Conservation (phyloP, 2,113 vertebrate genomes). For the Epinephelus cyanopodus region DNA sequence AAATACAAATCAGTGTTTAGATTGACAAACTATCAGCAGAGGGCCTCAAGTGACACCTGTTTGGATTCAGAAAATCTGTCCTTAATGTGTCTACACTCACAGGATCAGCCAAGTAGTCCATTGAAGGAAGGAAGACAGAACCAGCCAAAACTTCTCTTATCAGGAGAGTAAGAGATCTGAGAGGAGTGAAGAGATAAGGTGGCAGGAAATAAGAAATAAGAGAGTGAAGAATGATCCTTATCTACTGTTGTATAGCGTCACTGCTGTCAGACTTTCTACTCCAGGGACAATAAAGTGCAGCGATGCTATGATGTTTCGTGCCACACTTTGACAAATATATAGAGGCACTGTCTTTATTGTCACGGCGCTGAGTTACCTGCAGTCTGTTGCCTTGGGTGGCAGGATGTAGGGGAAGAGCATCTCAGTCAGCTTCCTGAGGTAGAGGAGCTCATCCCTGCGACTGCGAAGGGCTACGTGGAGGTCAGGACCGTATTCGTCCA, state of each 20-base stretch:
- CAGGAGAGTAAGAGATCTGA: slow-evolving; percentile 93
- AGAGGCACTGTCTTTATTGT: neutral
- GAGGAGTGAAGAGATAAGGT: slow-evolving; percentile 52
- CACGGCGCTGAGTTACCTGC: slow-evolving; percentile 86
- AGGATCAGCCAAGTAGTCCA: slow-evolving; percentile 98
- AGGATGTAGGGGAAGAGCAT: slow-evolving; percentile 95
- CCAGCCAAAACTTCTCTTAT: slow-evolving; percentile 96
- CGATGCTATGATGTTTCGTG: slow-evolving; percentile 1
- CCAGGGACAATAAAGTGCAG: neutral
- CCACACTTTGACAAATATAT: neutral
- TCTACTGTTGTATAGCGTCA: neutral
- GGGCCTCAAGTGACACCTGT: neutral
- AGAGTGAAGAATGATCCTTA: slow-evolving; percentile 38
- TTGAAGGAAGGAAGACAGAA: slow-evolving; percentile 96
- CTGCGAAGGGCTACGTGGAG: slow-evolving; percentile 94
- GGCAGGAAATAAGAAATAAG: slow-evolving; percentile 55
- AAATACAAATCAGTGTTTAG: neutral
- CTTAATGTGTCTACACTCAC: slow-evolving; percentile 85
- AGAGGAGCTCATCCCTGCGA: slow-evolving; percentile 95
- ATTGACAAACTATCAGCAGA: slow-evolving; percentile 13
- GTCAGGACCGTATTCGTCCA: slow-evolving; percentile 96
- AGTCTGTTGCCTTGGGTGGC: slow-evolving; percentile 94
- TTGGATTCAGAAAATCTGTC: neutral
- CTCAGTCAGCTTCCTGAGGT: slow-evolving; percentile 96
- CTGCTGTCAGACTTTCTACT: neutral